These are phyloP conservation scores for Albula glossodonta DNA, from an alignment of 2,113 vertebrate genomes.

Conservation along the genomic window DNA sequence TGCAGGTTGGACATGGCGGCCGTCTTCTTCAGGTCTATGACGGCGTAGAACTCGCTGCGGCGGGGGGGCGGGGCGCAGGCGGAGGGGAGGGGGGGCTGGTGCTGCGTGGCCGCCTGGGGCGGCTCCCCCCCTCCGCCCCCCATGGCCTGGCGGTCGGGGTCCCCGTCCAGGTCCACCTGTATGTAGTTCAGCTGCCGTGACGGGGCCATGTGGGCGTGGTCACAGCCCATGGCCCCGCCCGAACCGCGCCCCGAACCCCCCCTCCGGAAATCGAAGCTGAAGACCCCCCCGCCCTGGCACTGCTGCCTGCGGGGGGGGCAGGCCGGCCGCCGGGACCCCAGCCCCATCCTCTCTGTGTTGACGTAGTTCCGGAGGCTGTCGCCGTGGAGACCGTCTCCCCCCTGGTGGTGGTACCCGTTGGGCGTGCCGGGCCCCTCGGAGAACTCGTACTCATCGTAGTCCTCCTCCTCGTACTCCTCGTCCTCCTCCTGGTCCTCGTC, in stretches of 20 bases:
- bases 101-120: slow-evolving; percentile 58
- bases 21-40: slow-evolving; percentile 97
- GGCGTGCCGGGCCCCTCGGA: slow-evolving; percentile 79
- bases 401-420: slow-evolving; percentile 82
- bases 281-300: slow-evolving; percentile 73
- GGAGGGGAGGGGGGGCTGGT: slow-evolving; percentile 69
- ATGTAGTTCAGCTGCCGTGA: slow-evolving; percentile 97
- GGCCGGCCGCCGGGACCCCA: slow-evolving; percentile 49
- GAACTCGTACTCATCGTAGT: slow-evolving; percentile 78
- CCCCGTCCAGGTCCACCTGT: slow-evolving; percentile 92
- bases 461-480: slow-evolving; percentile 71
- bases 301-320: slow-evolving; percentile 64
- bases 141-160: slow-evolving; percentile 65
- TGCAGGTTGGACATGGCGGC: slow-evolving; percentile 98
- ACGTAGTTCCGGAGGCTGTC: slow-evolving; percentile 84
- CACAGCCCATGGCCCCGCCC: slow-evolving; percentile 43
- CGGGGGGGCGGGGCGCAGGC: slow-evolving; percentile 60
- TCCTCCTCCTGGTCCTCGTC: slow-evolving; percentile 56
- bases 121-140: slow-evolving; percentile 60
- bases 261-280: slow-evolving; percentile 90
- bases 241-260: slow-evolving; percentile 38
- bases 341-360: slow-evolving; percentile 72
- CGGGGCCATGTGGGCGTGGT: slow-evolving; percentile 74
- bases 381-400: slow-evolving; percentile 72
- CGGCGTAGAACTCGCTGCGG: slow-evolving; percentile 88